Evolutionary conservation across 2,797 vertebrate species (phyloP).

Genomic region (Coccyzus lansbergi): DNA sequence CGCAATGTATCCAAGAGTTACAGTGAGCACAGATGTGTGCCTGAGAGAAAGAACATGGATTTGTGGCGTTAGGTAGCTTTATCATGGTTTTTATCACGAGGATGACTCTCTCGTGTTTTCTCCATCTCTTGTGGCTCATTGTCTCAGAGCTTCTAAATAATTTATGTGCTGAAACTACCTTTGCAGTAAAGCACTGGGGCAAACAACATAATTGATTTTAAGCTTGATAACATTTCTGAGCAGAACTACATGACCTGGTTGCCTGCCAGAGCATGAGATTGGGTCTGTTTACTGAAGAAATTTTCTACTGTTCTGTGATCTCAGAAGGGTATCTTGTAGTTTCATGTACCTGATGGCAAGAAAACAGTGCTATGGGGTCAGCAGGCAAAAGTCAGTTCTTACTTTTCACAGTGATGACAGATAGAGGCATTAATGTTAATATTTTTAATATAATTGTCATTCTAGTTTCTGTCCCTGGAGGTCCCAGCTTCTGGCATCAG

Average conservation of each 20-base stretch:
- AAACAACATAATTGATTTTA: neutral
- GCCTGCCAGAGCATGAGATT: neutral
- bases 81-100: neutral
- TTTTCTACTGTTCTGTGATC: neutral
- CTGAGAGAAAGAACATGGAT: neutral
- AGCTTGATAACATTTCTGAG: neutral
- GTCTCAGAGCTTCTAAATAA: neutral
- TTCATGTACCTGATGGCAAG: neutral
- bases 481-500: neutral
- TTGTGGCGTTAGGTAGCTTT: neutral
- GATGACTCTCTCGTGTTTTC: neutral
- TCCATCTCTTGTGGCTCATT: neutral
- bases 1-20: neutral
- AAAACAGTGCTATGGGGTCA: neutral
- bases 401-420: neutral
- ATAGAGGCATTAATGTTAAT: neutral
- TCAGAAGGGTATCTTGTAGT: neutral
- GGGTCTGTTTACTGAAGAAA: neutral
- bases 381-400: neutral
- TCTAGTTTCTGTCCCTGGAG: neutral
- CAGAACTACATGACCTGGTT: neutral
- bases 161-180: neutral
- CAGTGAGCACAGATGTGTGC: neutral
- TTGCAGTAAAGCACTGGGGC: neutral
- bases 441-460: neutral